Evolutionary conservation across 2,888 invertebrate genomes (phyloP), one percentile per base, ranked within the genome.

Genomic region (Dascillus cervinus): DNA sequence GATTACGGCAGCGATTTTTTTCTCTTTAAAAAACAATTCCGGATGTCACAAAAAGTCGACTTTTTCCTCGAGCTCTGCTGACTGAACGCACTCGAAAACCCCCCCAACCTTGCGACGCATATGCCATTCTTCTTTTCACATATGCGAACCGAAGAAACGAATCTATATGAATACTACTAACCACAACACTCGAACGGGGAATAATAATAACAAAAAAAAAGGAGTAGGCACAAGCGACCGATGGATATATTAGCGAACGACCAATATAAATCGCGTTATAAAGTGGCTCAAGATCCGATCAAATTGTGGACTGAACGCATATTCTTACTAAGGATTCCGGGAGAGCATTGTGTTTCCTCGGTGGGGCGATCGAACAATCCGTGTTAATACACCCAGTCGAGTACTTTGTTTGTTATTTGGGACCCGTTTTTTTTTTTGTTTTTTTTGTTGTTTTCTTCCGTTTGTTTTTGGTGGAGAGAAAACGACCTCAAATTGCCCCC

Each of bases 291-390:
- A 17, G 17, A 17, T 17, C 17, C 17, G 17, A 4, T 17, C 5
- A 4, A 17, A 17, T 17, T 4, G 17, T 8, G 8, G 17, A 13
- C 33, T 20, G 15, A 22, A 14, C 13, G 24, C 17, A 32, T 37
- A 27, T n/a, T n/a, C n/a, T n/a, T n/a, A n/a, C 23, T 37, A 37
- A 37, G 37, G 37, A 37, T 37, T 37, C 37, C 24, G 17, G 25
- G n/a, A n/a, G n/a, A 26, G 37, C 37, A 37, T 37, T 37, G 37
- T 37, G 37, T 37, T 37, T 33, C 37, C 25, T 15, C 11, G 26
- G 29, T 29, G 27, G 37, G 37, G 37, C 29, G 37, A 37, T 32
- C 24, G 37, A 37, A 37, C 32, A 33, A 37, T 26, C 29, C 25
- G 14, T 22, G 32, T 28, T 26, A 29, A 23, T 29, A 29, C 8